Base-by-base conservation (phyloP, 2,113 vertebrate species). In the Eubucco bourcierii region DNA sequence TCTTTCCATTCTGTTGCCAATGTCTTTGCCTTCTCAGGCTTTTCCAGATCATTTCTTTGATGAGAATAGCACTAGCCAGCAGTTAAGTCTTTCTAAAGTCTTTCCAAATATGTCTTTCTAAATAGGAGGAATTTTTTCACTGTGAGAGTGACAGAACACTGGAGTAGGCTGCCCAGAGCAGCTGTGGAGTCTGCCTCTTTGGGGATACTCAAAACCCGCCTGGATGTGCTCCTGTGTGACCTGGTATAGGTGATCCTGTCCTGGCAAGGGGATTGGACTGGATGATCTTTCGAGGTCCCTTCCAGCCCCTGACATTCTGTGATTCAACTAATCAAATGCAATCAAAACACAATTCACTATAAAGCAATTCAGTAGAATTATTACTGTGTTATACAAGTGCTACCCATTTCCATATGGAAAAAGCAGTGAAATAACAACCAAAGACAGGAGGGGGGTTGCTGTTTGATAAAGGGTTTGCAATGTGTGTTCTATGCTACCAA, bases 351-450 rank as follows among this genome's bases (percentile, higher is more conserved):
- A 59, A 91, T 70, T 87, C 76, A 78, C 31, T 68, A 72, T 66
- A 80, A 87, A 84, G 66, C 59, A 87, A 79, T 95, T 64, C 71
- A 53, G 65, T 79, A 60, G 88, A 90, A 93, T 67, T 88, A 90
- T 34, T 71, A 67, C 60, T 34, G 29, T 55, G 10, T 29, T 87
- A 73, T 21, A 61, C 44, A 87, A 94, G 52, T 41, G 56, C 81
- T 84, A 66, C 34, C 31, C 58, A 71, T 74, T 91, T 91, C 80
- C 16, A 1, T 73, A n/a, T 12, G 27, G 73, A 74, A 66, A 66
- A 80, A 88, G 58, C 1, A 0, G 44, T 55, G 44, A 86, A 90
- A 88, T 3, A 39, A 47, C 85, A 86, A 91, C 60, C 13, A 47
- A 89, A 87, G 47, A 78, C 24, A 90, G 68, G 37, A 91, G 25